Percentiles rank a stretch among this genome's conserved stretches.
Conservation (phyloP, 2,888 invertebrate species). For the Synanthedon tipuliformis region DNA sequence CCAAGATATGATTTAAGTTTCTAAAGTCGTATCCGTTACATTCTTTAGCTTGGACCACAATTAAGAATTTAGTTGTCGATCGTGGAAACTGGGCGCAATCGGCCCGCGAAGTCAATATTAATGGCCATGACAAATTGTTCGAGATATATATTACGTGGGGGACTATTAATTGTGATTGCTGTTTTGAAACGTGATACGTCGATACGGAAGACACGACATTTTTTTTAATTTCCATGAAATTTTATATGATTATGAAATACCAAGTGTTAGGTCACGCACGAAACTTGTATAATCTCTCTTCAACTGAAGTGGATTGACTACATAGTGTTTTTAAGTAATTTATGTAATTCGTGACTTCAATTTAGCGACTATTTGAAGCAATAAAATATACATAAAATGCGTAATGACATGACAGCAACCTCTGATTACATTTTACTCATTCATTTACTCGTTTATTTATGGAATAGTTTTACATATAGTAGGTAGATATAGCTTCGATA, state of each 20-base stretch:
- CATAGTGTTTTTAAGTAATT: no score
- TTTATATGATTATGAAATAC: background rate
- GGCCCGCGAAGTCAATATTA: constrained; percentile 25
- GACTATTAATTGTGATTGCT: constrained; percentile 9
- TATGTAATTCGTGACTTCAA: no score
- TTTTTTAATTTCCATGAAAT: background rate
- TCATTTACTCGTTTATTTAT: no score
- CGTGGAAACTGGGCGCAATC: constrained; percentile 34
- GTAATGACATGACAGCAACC: no score
- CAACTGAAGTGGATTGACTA: no score
- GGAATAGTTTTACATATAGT: no score
- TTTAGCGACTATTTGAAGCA: no score
- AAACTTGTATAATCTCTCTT: no score
- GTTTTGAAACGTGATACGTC: background rate
- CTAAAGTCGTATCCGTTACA: constrained; percentile 1
- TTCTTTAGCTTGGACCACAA: constrained; percentile 15
- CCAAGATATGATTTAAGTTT: no score
- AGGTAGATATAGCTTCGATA: no score
- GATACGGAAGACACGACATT: background rate
- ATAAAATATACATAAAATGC: no score
- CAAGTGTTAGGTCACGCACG: background rate
- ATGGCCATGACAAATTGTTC: constrained; percentile 42
- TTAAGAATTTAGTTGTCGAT: constrained; percentile 19
- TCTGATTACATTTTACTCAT: no score
- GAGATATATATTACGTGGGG: constrained; percentile 21